phyloP scores from a whole-genome alignment of 2,113 vertebrate species.

The Varanus salvator region DNA sequence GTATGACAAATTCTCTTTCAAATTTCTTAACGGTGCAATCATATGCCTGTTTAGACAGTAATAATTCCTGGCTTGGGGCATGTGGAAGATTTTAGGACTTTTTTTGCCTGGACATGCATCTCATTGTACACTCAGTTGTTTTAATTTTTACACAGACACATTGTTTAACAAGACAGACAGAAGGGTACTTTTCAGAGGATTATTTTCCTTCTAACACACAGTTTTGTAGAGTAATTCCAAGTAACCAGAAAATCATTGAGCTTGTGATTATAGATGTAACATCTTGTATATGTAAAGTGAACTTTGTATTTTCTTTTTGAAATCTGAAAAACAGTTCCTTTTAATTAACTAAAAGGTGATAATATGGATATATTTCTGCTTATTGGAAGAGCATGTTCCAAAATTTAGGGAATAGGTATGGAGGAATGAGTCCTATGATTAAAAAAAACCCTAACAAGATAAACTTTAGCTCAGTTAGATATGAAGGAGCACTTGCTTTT shows the following conservation, averaged over 20 bases:
- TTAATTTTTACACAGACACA: neutral
- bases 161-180: neutral
- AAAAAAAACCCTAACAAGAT: fast-evolving
- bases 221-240: neutral
- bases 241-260: neutral
- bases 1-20: neutral
- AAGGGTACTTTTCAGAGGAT: conserved; percentile 4
- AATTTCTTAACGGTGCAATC: neutral
- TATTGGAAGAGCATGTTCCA: neutral
- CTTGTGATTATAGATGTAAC: neutral
- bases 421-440: neutral
- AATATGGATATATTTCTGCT: fast-evolving
- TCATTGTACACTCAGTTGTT: neutral
- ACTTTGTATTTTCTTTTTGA: conserved; percentile 20
- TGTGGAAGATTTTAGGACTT: no score
- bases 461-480: conserved; percentile 45
- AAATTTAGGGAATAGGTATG: neutral
- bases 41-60: no score
- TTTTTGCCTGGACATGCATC: no score
- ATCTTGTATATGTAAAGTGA: neutral
- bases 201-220: neutral
- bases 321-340: conserved; percentile 24
- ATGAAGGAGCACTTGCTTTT: conserved; percentile 29
- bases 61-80: no score
- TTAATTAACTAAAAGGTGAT: neutral